Evolutionary conservation across 53 echinoderm and acorn worm genomes (phyloP).

Genomic region (Zoroaster sp.): DNA sequence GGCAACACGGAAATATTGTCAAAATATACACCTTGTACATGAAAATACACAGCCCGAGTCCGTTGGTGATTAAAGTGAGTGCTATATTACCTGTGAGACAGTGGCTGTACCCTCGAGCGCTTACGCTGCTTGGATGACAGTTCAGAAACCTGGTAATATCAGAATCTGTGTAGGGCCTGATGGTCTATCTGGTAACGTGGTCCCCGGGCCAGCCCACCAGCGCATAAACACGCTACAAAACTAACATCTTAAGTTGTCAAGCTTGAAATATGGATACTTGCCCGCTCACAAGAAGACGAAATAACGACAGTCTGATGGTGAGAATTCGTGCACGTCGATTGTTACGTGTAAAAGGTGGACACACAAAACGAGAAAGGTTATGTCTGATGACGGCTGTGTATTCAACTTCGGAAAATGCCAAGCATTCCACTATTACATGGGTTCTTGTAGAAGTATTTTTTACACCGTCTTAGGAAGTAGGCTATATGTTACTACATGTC

Average conservation of each 20-base stretch:
- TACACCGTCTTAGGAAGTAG: too few species aligned
- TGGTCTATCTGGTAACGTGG: neutral
- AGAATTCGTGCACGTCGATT: neutral
- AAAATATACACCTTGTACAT: neutral
- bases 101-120: slow-evolving; percentile 9
- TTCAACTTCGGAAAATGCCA: too few species aligned
- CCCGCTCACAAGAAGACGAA: neutral
- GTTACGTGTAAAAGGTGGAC: neutral
- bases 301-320: neutral
- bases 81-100: slow-evolving; percentile 39
- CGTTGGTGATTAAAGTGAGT: slow-evolving; percentile 2
- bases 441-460: too few species aligned
- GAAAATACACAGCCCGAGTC: slow-evolving; percentile 13
- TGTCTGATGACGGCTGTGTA: too few species aligned
- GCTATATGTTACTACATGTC: too few species aligned
- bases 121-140: slow-evolving; percentile 5
- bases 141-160: neutral
- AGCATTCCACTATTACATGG: too few species aligned
- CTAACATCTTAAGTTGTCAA: slow-evolving; percentile 25
- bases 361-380: too few species aligned
- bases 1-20: slow-evolving; percentile 41
- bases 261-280: neutral
- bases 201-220: slow-evolving; percentile 14
- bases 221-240: slow-evolving; percentile 59
- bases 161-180: neutral